Percentiles rank a stretch among this genome's conserved stretches.
phyloP scores from a whole-genome alignment of 2,888 invertebrate genomes.

The Hemistola chrysoprasaria region DNA sequence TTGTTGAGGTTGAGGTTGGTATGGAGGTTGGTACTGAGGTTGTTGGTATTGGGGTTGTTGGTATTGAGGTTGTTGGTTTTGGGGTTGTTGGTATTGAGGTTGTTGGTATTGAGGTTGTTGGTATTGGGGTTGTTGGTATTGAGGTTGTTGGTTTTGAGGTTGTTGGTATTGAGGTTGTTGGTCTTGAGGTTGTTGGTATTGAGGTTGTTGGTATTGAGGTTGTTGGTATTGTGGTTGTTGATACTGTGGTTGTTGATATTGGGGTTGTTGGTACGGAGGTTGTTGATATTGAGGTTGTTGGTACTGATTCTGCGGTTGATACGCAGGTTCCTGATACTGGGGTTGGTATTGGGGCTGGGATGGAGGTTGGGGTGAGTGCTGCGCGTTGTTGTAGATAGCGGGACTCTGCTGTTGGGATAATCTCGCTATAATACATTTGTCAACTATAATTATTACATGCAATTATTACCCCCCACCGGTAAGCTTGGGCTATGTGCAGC shows the following conservation, averaged over 20 bases:
- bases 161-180: conserved; percentile 28
- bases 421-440: conserved; percentile 43
- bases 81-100: conserved; percentile 33
- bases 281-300: conserved; percentile 23
- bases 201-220: conserved; percentile 42
- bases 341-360: conserved; percentile 36
- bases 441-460: conserved; percentile 41
- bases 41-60: conserved; percentile 30
- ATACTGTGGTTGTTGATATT: conserved; percentile 25
- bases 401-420: conserved; percentile 70
- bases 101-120: conserved; percentile 44
- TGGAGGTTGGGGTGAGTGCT: conserved; percentile 61
- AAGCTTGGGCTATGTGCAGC: conserved; percentile 67
- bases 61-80: conserved; percentile 27
- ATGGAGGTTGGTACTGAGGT: conserved; percentile 40
- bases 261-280: conserved; percentile 28
- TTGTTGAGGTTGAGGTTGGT: conserved; percentile 47
- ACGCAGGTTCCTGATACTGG: conserved; percentile 30
- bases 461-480: conserved; percentile 47
- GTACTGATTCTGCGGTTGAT: conserved; percentile 35
- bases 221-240: conserved; percentile 41
- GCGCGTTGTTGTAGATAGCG: conserved; percentile 74
- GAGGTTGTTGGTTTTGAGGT: conserved; percentile 19
- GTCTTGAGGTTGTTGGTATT: conserved; percentile 25
- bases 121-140: conserved; percentile 37